Evolutionary conservation across 2,888 invertebrate species (phyloP).

Genomic region (Marasmarcha lunaedactyla): DNA sequence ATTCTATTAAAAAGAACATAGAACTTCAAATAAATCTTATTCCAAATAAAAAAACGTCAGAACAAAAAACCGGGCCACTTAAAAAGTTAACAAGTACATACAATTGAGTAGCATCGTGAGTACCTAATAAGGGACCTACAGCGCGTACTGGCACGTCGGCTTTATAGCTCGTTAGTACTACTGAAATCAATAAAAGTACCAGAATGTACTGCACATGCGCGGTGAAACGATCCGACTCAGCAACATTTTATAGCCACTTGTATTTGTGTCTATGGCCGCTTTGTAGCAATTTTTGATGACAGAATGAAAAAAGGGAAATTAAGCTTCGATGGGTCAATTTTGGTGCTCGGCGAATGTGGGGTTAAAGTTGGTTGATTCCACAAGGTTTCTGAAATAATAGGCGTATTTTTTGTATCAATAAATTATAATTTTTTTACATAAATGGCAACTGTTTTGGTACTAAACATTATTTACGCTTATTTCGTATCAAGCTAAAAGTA

Average conservation of each 20-base stretch:
- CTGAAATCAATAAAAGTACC: conserved; percentile 79
- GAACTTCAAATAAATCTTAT: no score
- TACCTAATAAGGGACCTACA: conserved; percentile 64
- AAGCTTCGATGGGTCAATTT: no score
- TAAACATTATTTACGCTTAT: no score
- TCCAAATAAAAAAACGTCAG: no score
- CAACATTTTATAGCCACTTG: conserved; percentile 70
- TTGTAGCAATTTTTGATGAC: conserved; percentile 57
- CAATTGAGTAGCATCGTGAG: conserved; percentile 53
- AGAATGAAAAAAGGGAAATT: conserved; percentile 32
- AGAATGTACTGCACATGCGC: conserved; percentile 71
- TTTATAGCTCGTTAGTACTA: conserved; percentile 74
- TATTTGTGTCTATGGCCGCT: conserved; percentile 66
- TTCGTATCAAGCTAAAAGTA: no score
- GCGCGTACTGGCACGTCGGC: conserved; percentile 59
- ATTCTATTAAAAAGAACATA: no score
- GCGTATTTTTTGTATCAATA: no score
- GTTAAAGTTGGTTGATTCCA: no score
- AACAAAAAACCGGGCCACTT: conserved; percentile 33
- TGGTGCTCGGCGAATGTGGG: no score
- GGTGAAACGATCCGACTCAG: conserved; percentile 54
- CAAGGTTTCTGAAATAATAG: no score
- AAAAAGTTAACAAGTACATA: conserved; percentile 60
- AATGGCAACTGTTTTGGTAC: no score
- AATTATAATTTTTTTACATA: no score